phyloP scores from a whole-genome alignment of 2,113 vertebrate genomes.

The Ctenomys sociabilis region DNA sequence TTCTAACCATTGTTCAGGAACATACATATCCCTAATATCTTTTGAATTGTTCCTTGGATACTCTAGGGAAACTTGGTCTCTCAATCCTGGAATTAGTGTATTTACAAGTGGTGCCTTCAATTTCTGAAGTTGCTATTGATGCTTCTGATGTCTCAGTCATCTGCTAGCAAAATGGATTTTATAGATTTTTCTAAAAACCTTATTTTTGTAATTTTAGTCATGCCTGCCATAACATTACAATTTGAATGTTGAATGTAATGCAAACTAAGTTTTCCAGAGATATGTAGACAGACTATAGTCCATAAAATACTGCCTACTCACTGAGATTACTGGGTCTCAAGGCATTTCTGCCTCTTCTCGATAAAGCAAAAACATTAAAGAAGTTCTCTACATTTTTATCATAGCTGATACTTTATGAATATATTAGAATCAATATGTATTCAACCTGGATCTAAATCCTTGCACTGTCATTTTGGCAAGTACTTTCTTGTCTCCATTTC shows the following conservation, averaged over 20 bases:
- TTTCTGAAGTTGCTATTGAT: neutral
- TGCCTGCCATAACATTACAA: neutral
- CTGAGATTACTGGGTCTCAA: neutral
- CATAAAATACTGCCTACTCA: neutral
- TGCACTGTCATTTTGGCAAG: neutral
- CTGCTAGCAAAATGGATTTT: neutral
- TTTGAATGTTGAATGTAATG: neutral
- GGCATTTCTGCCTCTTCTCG: neutral
- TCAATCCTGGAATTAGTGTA: neutral
- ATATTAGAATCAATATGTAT: neutral
- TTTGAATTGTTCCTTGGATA: neutral
- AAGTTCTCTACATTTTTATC: neutral
- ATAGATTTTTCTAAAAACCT: neutral
- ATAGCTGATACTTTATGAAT: neutral
- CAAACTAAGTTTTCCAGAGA: conserved; percentile 14
- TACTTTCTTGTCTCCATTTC: neutral
- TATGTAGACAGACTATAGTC: neutral
- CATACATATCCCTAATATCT: neutral
- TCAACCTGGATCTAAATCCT: neutral
- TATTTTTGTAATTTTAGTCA: neutral
- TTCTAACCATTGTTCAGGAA: neutral
- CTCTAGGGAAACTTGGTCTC: neutral
- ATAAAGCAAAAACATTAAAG: neutral
- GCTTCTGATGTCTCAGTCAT: neutral
- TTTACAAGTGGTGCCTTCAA: neutral